Percentiles rank a stretch among this genome's conserved stretches.
Evolutionary conservation across 2,797 vertebrate genomes (phyloP).

Genomic region (Acanthurus leucopareius): DNA sequence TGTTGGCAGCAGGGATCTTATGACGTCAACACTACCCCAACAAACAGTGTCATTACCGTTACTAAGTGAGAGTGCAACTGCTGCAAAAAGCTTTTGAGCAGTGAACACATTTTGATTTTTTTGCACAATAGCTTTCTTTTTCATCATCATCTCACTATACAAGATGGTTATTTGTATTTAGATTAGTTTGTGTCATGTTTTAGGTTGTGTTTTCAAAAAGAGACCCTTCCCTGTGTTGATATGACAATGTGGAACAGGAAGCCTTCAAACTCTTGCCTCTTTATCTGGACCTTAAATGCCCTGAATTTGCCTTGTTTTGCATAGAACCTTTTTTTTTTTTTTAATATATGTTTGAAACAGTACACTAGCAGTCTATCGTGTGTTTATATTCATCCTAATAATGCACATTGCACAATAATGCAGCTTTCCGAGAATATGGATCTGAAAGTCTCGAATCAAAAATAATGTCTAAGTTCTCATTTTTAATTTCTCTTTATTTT

Average conservation of each 20-base stretch:
- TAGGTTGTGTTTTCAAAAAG: background rate
- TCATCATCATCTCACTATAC: background rate
- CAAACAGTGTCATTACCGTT: constrained; percentile 23
- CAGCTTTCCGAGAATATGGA: constrained; percentile 46
- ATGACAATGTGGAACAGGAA: too few relatives aligned
- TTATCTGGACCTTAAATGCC: background rate
- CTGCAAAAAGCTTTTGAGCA: constrained; percentile 16
- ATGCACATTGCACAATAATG: background rate
- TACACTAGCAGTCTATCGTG: background rate
- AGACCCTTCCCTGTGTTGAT: background rate
- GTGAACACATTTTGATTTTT: background rate
- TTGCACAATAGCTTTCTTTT: constrained; percentile 4
- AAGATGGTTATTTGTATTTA: background rate
- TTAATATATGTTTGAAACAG: background rate
- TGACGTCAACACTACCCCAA: background rate
- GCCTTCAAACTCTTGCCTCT: background rate
- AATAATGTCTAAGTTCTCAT: constrained; percentile 56
- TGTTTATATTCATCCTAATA: background rate
- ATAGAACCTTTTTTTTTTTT: too few relatives aligned
- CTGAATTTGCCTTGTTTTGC: too few relatives aligned
- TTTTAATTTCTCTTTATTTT: constrained; percentile 66
- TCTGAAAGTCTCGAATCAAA: constrained; percentile 60
- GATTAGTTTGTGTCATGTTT: background rate
- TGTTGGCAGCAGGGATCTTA: background rate
- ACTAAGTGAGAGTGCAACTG: constrained; percentile 4